phyloP scores from a whole-genome alignment of 2,113 vertebrate genomes.

The Epinephelus fuscoguttatus region DNA sequence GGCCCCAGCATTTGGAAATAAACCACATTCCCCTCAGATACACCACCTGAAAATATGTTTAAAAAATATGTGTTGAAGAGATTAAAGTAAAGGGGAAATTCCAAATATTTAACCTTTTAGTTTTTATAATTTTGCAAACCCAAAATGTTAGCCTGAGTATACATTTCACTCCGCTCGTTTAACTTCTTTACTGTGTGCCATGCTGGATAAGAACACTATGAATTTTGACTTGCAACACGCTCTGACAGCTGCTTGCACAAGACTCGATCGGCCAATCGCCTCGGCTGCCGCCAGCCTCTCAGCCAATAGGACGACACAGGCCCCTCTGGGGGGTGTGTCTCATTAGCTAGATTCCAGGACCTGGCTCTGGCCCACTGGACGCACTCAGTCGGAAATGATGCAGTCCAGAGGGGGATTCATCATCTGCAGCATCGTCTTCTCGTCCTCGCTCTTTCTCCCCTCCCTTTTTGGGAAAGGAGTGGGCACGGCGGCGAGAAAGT shows the following conservation, averaged over 20 bases:
- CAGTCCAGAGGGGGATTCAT: slow-evolving; percentile 78
- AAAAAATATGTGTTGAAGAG: neutral
- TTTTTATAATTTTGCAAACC: neutral
- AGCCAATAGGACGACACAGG: slow-evolving; percentile 64
- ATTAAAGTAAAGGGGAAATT: neutral
- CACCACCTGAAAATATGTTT: neutral
- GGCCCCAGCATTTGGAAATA: neutral
- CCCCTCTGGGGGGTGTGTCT: slow-evolving; percentile 71
- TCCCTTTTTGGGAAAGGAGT: slow-evolving; percentile 17
- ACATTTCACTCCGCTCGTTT: slow-evolving; percentile 45
- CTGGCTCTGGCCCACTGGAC: slow-evolving; percentile 81
- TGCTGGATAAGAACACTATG: slow-evolving; percentile 41
- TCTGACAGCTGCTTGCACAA: slow-evolving; percentile 60
- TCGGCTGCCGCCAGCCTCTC: slow-evolving; percentile 4
- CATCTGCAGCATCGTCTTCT: slow-evolving; percentile 64
- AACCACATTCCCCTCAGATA: neutral
- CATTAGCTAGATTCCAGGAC: slow-evolving; percentile 86
- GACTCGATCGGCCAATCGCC: slow-evolving; percentile 54
- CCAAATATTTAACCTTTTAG: neutral
- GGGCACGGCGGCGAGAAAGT: neutral
- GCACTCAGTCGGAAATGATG: slow-evolving; percentile 77
- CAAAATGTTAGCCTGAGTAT: slow-evolving; percentile 5
- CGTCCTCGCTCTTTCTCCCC: slow-evolving; percentile 7
- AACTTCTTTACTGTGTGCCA: slow-evolving; percentile 58
- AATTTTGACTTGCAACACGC: slow-evolving; percentile 58